A percentile compares a stretch with the other conserved stretches of the same genome.
Evolutionary conservation across 2,888 invertebrate species (phyloP).

Genomic region (Acanthosepion lycidas): DNA sequence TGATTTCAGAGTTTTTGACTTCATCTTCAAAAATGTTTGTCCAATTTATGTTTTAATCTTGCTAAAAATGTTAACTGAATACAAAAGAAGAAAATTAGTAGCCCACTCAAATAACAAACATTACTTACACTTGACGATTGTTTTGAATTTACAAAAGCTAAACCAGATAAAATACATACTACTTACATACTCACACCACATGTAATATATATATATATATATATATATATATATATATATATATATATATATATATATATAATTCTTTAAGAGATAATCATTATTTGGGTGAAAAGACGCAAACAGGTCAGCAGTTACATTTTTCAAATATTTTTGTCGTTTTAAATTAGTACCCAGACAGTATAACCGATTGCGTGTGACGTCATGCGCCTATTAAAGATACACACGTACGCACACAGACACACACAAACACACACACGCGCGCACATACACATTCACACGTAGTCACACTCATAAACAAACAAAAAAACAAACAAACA

Average conservation of each 20-base stretch:
- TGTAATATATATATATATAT: not conserved
- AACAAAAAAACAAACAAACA: not conserved
- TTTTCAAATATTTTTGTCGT: not conserved
- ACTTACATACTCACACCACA: no score
- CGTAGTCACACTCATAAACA: not conserved
- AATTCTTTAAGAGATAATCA: not conserved
- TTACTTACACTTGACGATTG: no score
- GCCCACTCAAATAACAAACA: no score
- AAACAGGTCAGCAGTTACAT: not conserved
- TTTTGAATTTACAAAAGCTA: no score
- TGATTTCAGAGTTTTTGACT: no score
- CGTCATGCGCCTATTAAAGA: not conserved
- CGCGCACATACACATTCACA: not conserved
- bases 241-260: not conserved
- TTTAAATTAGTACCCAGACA: not conserved
- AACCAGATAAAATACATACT: no score
- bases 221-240: conserved; percentile 33
- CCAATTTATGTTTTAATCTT: no score
- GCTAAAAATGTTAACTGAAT: no score
- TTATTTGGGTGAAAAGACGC: not conserved
- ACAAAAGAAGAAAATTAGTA: no score
- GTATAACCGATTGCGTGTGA: not conserved
- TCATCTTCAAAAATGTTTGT: no score
- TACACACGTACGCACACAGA: not conserved
- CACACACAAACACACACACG: not conserved